phyloP scores from a whole-genome alignment of 23 tunicate species.

The Trididemnum miniatum region DNA sequence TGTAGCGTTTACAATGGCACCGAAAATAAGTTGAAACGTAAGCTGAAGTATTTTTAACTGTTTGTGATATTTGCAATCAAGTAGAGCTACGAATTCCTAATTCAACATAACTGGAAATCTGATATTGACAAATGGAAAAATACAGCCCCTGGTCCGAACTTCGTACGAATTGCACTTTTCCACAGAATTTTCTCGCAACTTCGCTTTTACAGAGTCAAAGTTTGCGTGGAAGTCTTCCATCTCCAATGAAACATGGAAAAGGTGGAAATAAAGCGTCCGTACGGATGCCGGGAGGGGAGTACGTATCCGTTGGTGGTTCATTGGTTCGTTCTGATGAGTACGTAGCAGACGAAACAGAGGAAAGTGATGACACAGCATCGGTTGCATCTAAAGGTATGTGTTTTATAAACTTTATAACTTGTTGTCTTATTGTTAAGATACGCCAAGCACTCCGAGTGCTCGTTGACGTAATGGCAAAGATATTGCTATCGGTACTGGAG shows the following conservation, averaged over 20 bases:
- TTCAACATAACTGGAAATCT: too few species aligned
- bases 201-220: constrained; percentile 30
- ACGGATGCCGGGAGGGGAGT: constrained; percentile 69
- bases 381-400: neutral
- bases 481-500: neutral
- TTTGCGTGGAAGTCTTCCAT: constrained; percentile 71
- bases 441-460: neutral
- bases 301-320: constrained; percentile 59
- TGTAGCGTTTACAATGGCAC: too few species aligned
- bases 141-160: too few species aligned
- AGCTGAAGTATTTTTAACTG: too few species aligned
- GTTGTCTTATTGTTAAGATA: too few species aligned
- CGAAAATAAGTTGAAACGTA: too few species aligned
- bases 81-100: too few species aligned
- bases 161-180: too few species aligned
- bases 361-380: constrained; percentile 7
- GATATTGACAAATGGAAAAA: too few species aligned
- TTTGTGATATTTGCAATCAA: too few species aligned
- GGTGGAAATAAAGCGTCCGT: constrained; percentile 42
- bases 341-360: constrained; percentile 4
- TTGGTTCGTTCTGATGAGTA: constrained; percentile 25
- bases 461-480: neutral
- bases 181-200: too few species aligned
- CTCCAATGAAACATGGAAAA: constrained; percentile 37
- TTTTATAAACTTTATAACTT: too few species aligned